Conservation (phyloP, 2,888 invertebrate genomes). For the Acleris emargana region DNA sequence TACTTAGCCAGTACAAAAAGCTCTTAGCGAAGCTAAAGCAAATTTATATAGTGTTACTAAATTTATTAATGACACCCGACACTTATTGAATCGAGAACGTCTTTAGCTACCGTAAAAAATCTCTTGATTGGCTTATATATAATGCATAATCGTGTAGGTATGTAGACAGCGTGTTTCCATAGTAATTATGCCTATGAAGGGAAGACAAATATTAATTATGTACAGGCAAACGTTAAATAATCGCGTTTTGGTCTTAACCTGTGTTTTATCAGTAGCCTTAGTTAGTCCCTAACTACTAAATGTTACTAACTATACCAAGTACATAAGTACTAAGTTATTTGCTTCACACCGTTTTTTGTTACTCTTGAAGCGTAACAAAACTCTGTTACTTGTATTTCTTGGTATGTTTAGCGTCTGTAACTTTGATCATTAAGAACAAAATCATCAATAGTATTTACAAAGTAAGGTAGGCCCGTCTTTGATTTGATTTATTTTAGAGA, state of each 20-base stretch:
- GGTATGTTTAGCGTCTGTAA: no score
- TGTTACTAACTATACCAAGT: no score
- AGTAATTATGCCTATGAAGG: not conserved
- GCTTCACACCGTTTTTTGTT: no score
- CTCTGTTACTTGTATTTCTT: no score
- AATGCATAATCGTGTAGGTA: conserved; percentile 18
- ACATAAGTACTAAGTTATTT: no score
- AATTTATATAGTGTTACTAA: conserved; percentile 49
- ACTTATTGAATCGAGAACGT: conserved; percentile 40
- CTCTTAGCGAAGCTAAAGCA: conserved; percentile 49
- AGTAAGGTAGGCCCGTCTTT: no score
- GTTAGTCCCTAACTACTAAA: no score
- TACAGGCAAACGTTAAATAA: not conserved
- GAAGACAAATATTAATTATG: not conserved
- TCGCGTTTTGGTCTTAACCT: not conserved
- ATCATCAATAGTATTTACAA: no score
- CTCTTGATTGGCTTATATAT: conserved; percentile 21
- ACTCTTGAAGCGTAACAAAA: no score
- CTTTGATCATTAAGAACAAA: no score
- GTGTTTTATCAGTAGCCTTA: no score
- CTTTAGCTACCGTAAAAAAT: conserved; percentile 29
- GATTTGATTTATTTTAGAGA: no score
- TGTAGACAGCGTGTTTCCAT: not conserved
- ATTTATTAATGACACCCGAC: conserved; percentile 42
- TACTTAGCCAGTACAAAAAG: conserved; percentile 39